Evolutionary conservation across 2,113 vertebrate genomes (phyloP).

Genomic region (Phalacrocorax aristotelis): DNA sequence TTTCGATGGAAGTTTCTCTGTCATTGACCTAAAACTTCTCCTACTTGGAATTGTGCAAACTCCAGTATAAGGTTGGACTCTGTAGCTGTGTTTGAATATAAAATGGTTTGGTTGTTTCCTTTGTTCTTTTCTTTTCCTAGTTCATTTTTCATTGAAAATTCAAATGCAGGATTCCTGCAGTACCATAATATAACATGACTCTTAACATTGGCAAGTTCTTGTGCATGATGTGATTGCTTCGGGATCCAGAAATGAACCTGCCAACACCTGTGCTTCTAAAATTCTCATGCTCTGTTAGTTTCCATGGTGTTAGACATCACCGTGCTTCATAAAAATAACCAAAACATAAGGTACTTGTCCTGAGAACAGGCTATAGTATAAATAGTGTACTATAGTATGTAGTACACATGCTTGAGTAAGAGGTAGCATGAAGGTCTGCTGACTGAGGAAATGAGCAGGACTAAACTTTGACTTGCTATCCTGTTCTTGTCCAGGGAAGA

Average conservation of each 20-base stretch:
- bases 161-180: background rate
- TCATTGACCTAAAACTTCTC: background rate
- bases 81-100: background rate
- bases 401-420: background rate
- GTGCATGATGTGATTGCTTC: background rate
- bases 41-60: background rate
- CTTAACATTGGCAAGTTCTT: background rate
- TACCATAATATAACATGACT: rapidly evolving
- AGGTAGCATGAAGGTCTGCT: background rate
- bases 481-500: background rate
- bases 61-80: background rate
- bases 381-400: background rate
- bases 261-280: background rate
- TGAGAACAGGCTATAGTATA: background rate
- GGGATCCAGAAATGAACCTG: background rate
- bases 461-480: background rate
- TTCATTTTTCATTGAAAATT: background rate
- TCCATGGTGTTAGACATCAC: background rate
- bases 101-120: background rate
- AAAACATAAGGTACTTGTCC: background rate
- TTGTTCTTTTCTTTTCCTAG: background rate
- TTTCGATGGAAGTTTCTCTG: background rate
- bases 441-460: background rate
- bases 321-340: background rate
- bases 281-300: background rate